Evolutionary conservation across 1,140 invertebrate genomes (phyloP), one percentile per base, ranked within the genome.

Genomic region (Drosophila bifasciata): DNA sequence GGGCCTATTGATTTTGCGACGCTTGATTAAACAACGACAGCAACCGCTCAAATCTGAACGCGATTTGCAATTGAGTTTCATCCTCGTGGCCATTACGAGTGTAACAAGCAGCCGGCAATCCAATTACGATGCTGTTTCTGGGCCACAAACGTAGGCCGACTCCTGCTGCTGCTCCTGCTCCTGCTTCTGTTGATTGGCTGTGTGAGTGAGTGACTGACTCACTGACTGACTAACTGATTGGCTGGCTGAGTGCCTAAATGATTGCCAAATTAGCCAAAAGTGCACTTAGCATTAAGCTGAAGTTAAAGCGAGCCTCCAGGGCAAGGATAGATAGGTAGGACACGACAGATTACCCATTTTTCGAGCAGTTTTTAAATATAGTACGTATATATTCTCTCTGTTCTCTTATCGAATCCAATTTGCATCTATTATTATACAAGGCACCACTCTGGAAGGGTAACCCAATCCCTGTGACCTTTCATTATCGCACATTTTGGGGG

Each of bases 231-330:
- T 49, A 36, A n/a, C 40, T 73, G 59, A 64, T 52, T 74, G 69
- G 46, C 68, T 51, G 43, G 15, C 76, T 57, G 70, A 71, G 61
- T 85, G 72, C 67, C 60, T 73, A 73, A 85, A 72, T 85, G 76
- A 79, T 85, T 69, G 81, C 72, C 72, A 70, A 85, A 85, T 85
- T 73, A 66, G 63, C 72, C 72, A 62, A 67, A 50, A 80, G 80
- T 77, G 60, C 70, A 84, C 75, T 84, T 78, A 57, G 69, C 70
- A 51, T 62, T 67, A 70, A 55, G 19, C 19, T 21, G 19, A 21
- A 21, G 40, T 68, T 57, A 25, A 40, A 25, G 11, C 41, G 32
- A 11, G 9, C 8, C 9, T 41, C 9, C 43, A 21, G 19, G 28
- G 19, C 51, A n/a, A 16, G 16, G 19, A 21, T 17, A n/a, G n/a